Evolutionary conservation across 2,888 invertebrate species (phyloP).

Genomic region (Ryuthela nishihirai): DNA sequence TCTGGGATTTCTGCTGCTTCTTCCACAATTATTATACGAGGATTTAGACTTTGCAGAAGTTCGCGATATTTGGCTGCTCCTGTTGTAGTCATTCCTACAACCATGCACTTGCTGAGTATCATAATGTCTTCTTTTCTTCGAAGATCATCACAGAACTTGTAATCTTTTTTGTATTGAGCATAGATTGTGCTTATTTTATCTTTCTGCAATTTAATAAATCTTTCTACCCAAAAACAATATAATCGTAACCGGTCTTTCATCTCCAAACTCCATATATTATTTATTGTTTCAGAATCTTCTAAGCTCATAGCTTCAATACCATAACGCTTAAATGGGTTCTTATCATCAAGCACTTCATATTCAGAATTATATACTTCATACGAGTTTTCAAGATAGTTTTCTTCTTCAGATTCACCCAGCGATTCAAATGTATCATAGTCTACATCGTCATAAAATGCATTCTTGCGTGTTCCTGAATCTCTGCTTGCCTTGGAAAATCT

Average conservation of each 20-base stretch:
- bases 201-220: conserved; percentile 2
- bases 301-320: conserved; percentile 3
- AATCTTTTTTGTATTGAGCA: neutral
- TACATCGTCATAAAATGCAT: no score
- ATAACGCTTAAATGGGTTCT: no score
- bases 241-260: conserved; percentile 13
- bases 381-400: no score
- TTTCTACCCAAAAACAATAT: conserved; percentile 24
- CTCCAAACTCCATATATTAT: conserved; percentile 13
- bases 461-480: no score
- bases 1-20: conserved; percentile 88
- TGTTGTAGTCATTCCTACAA: conserved; percentile 74
- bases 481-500: no score
- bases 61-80: conserved; percentile 66
- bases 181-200: neutral
- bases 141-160: neutral
- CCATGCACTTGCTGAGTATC: conserved; percentile 40
- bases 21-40: conserved; percentile 67
- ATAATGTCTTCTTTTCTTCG: conserved; percentile 1
- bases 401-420: no score
- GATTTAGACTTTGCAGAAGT: conserved; percentile 60
- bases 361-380: no score
- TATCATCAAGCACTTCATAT: no score
- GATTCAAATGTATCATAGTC: no score
- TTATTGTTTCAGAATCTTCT: neutral